A percentile compares a stretch with the other conserved stretches of the same genome.
phyloP scores from a whole-genome alignment of 2,888 invertebrate genomes.

The Agrotis segetum region DNA sequence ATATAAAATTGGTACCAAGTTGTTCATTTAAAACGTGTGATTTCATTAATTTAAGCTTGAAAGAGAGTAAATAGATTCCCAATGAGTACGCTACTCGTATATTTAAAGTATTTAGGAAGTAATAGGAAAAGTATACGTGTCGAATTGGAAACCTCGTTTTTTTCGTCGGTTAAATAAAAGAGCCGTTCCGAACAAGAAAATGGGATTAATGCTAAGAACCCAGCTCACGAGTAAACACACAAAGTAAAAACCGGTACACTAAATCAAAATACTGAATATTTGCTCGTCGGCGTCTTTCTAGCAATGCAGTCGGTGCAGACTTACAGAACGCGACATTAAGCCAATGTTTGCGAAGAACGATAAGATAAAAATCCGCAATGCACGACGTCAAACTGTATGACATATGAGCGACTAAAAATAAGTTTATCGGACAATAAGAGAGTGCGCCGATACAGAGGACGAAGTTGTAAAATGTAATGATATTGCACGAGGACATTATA shows the following conservation, averaged over 20 bases:
- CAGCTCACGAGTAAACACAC: constrained; percentile 15
- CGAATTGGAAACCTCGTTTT: too few species aligned
- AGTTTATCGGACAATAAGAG: constrained; percentile 61
- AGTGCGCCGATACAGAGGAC: constrained; percentile 38
- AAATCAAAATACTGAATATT: constrained; percentile 47
- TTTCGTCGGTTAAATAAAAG: too few species aligned
- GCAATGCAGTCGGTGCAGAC: constrained; percentile 48
- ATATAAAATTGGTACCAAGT: background rate
- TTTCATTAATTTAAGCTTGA: background rate
- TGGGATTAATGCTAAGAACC: constrained; percentile 10
- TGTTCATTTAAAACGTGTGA: background rate
- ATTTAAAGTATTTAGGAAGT: background rate
- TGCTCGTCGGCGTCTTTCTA: constrained; percentile 51
- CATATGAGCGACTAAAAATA: constrained; percentile 67
- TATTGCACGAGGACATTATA: constrained; percentile 33
- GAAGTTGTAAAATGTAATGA: constrained; percentile 49
- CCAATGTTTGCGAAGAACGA: constrained; percentile 63
- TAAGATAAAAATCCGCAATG: constrained; percentile 75
- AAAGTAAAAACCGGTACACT: constrained; percentile 28
- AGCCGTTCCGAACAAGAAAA: background rate
- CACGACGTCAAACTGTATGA: constrained; percentile 59
- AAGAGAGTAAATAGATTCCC: background rate
- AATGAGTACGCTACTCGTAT: background rate
- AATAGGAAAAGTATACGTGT: background rate
- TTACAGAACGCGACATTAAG: constrained; percentile 53